Conservation (phyloP, 2,797 vertebrate species). For the Yasuhikotakia modesta region DNA sequence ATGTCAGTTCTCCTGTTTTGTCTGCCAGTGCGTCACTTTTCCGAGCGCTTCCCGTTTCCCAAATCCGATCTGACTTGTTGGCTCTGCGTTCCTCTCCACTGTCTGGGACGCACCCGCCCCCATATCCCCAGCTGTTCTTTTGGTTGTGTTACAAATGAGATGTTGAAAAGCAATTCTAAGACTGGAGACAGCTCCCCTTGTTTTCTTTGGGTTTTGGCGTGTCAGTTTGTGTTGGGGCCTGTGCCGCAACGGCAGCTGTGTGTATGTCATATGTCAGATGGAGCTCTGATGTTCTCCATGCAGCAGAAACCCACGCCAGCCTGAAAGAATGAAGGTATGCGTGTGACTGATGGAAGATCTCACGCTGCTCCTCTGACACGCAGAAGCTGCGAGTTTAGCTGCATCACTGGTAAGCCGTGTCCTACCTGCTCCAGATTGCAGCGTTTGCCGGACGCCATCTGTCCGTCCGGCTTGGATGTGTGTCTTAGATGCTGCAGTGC, state of each 20-base stretch:
- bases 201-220: slow-evolving; percentile 73
- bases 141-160: slow-evolving; percentile 81
- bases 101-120: slow-evolving; percentile 57
- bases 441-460: neutral
- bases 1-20: slow-evolving; percentile 72
- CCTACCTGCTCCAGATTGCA: slow-evolving; percentile 5
- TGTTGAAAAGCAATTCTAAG: slow-evolving; percentile 77
- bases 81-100: slow-evolving; percentile 48
- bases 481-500: neutral
- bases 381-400: slow-evolving; percentile 17
- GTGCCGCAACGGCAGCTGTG: slow-evolving; percentile 67
- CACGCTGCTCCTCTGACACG: slow-evolving; percentile 14
- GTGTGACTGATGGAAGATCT: slow-evolving; percentile 65
- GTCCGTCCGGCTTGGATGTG: neutral
- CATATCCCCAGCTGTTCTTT: slow-evolving; percentile 78
- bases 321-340: slow-evolving; percentile 46
- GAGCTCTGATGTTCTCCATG: slow-evolving; percentile 34
- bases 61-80: slow-evolving; percentile 17
- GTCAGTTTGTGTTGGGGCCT: slow-evolving; percentile 70
- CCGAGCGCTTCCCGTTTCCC: neutral
- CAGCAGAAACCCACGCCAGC: slow-evolving; percentile 48
- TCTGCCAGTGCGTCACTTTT: slow-evolving; percentile 27
- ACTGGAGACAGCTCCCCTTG: slow-evolving; percentile 75
- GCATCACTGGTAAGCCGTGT: slow-evolving; percentile 1
- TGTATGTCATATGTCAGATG: slow-evolving; percentile 60